phyloP scores from a whole-genome alignment of 2,888 invertebrate species.

The Andricus curvator region DNA sequence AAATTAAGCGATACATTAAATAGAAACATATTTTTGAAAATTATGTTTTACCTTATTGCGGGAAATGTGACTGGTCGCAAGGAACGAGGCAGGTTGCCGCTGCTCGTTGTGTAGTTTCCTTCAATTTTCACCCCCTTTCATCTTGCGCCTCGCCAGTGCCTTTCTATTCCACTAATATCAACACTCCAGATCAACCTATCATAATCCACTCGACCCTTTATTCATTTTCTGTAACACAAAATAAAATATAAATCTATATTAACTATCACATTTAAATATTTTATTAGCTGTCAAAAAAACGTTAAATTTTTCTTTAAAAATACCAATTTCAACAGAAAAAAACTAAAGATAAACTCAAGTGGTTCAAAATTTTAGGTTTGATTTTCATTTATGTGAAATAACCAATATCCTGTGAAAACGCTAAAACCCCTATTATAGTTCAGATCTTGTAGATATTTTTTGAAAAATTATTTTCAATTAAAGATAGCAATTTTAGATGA shows the following conservation, averaged over 20 bases:
- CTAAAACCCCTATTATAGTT: no score
- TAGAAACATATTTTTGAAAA: not conserved
- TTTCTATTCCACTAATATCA: slow-evolving; percentile 53
- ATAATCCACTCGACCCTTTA: slow-evolving; percentile 54
- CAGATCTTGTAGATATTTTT: no score
- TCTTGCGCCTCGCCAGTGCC: slow-evolving; percentile 59
- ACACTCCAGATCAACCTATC: slow-evolving; percentile 52
- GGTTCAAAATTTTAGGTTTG: no score
- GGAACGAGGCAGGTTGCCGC: slow-evolving; percentile 74
- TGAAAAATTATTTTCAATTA: no score
- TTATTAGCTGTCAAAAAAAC: no score
- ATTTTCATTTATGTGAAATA: no score
- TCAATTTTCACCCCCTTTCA: slow-evolving; percentile 69
- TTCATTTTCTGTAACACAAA: slow-evolving; percentile 60
- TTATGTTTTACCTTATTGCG: slow-evolving; percentile 70
- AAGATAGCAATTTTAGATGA: no score
- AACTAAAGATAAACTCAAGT: no score
- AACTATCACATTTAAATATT: not conserved
- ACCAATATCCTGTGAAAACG: no score
- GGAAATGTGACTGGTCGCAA: slow-evolving; percentile 73
- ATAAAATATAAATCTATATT: slow-evolving; percentile 24
- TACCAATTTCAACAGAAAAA: no score
- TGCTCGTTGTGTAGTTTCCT: slow-evolving; percentile 68
- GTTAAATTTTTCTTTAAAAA: no score
- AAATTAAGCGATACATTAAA: no score